Evolutionary conservation across 2,888 invertebrate genomes (phyloP).

Genomic region (Allolobophora icterica): DNA sequence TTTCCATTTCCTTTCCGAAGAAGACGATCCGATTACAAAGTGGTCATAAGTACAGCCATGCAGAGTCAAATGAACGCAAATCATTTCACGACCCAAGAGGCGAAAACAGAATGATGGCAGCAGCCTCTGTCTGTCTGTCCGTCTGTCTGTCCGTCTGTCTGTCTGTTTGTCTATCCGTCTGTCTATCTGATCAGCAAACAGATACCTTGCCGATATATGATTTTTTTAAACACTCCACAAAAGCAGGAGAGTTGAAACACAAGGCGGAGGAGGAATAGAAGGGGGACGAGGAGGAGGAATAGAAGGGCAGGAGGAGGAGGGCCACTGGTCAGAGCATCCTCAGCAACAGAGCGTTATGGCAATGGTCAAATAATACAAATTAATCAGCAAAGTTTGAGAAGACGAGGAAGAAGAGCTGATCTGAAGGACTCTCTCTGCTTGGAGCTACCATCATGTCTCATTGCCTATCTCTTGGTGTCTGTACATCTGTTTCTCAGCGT

Average conservation of each 20-base stretch:
- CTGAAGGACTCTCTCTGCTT: neutral
- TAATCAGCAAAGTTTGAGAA: too few relatives aligned
- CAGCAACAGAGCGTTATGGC: too few relatives aligned
- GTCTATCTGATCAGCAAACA: neutral
- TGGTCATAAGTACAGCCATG: neutral
- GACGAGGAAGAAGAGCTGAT: too few relatives aligned
- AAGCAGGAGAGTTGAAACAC: too few relatives aligned
- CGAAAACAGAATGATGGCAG: neutral
- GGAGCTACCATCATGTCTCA: neutral
- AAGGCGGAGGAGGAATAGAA: too few relatives aligned
- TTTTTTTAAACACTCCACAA: too few relatives aligned
- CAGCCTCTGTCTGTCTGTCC: neutral
- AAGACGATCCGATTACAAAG: neutral
- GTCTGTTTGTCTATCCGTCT: neutral
- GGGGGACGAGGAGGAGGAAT: too few relatives aligned
- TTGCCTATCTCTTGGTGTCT: neutral
- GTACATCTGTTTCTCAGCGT: neutral
- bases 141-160: neutral
- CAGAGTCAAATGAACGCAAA: neutral
- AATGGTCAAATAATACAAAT: too few relatives aligned
- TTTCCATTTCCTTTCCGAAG: neutral
- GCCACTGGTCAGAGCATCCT: too few relatives aligned
- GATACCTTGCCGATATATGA: too few relatives aligned
- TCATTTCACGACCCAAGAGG: neutral
- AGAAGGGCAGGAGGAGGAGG: too few relatives aligned